phyloP scores from a whole-genome alignment of 53 echinoderm and acorn worm species.

The Pentamera pediparva region DNA sequence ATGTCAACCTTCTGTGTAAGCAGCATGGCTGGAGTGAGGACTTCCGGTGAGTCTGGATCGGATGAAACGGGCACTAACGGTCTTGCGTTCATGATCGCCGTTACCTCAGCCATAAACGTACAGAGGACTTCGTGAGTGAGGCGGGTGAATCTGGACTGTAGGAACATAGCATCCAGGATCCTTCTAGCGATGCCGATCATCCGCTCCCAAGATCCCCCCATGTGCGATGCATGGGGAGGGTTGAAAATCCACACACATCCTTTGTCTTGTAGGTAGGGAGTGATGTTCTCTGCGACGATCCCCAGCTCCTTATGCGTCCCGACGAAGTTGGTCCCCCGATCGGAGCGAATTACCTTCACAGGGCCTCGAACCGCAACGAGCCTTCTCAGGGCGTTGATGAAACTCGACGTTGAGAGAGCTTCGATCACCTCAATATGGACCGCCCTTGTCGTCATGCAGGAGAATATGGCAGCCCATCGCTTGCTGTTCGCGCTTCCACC shows the following conservation, averaged over 20 bases:
- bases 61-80: slow-evolving; percentile 44
- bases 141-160: slow-evolving; percentile 6
- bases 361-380: slow-evolving; percentile 43
- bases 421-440: slow-evolving; percentile 35
- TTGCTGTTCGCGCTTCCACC: slow-evolving; percentile 27
- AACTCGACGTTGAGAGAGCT: slow-evolving; percentile 25
- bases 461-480: slow-evolving; percentile 36
- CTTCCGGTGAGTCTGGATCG: slow-evolving; percentile 21
- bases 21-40: slow-evolving; percentile 43
- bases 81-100: slow-evolving; percentile 38
- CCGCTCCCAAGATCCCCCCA: slow-evolving; percentile 50
- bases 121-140: slow-evolving; percentile 39
- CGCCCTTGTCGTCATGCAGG: slow-evolving; percentile 32
- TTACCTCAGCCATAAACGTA: slow-evolving; percentile 35
- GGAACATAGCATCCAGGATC: slow-evolving; percentile 42
- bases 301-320: slow-evolving; percentile 44
- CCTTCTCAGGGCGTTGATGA: slow-evolving; percentile 45
- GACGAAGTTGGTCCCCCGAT: slow-evolving; percentile 53
- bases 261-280: not conserved
- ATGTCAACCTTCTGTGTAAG: slow-evolving; percentile 40
- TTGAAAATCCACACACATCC: slow-evolving; percentile 47
- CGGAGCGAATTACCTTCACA: slow-evolving; percentile 29
- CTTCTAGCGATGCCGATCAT: slow-evolving; percentile 44
- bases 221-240: slow-evolving; percentile 52
- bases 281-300: not conserved